Conservation (phyloP, 2,113 vertebrate species). For the Poecilia latipinna region DNA sequence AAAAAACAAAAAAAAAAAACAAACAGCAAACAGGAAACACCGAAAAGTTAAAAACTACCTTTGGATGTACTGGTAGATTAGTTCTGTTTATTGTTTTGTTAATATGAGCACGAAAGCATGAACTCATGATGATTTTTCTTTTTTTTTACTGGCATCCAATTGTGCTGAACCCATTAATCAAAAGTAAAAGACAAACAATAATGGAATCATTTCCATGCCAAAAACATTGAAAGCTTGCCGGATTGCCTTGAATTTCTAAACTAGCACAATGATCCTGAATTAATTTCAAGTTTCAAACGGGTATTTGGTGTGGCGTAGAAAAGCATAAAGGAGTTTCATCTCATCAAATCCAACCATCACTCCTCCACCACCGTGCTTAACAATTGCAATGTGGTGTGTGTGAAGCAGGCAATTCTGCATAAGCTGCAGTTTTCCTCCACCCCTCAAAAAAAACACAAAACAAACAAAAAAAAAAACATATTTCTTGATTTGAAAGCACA, state of each 20-base stretch:
- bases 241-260: background rate
- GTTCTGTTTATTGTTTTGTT: too few relatives aligned
- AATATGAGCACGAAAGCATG: too few relatives aligned
- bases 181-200: background rate
- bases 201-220: background rate
- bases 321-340: background rate
- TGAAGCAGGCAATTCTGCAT: constrained; percentile 3
- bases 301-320: background rate
- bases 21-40: background rate
- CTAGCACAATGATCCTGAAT: background rate
- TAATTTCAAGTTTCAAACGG: background rate
- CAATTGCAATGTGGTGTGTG: background rate
- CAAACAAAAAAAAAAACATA: background rate
- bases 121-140: background rate
- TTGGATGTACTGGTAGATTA: background rate
- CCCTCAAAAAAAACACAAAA: background rate
- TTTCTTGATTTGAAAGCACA: background rate
- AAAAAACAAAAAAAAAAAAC: background rate
- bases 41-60: background rate
- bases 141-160: background rate
- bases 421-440: background rate
- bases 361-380: background rate
- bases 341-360: background rate
- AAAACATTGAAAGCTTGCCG: background rate
- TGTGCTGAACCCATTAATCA: background rate